Evolutionary conservation across 2,113 vertebrate species (phyloP), one percentile per base, ranked within the genome.

Genomic region (Empidonax traillii): DNA sequence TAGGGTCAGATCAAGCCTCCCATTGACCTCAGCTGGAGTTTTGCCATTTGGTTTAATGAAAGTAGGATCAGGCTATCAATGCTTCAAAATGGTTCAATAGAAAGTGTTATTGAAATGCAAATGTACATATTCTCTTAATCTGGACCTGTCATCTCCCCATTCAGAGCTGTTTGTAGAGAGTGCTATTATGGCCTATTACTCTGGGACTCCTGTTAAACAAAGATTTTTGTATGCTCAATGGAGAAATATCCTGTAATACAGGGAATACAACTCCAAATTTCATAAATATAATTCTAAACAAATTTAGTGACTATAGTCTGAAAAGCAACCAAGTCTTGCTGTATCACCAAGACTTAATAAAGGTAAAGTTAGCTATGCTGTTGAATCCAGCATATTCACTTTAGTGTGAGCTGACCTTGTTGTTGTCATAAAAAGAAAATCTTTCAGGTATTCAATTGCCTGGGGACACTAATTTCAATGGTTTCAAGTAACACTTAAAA

Each of bases 101-200:
- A 62, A 52, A 89, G 59, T 15, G 35, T 49, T 35, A 90, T 92
- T 97, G 92, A 95, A 93, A 96, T 96, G 96, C 85, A 95, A 97
- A 97, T 95, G 33, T 33, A 6, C 2, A 1, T 21, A 30, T 77
- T 94, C 90, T 88, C 75, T 84, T 92, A 92, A 97, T 96, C 94
- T 88, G 47, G 71, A 78, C n/a, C 93, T 95, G 92, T 73, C 44
- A 96, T 96, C 94, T 94, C 61, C 19, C 44, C 65, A 67, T 90
- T 96, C 76, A 89, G 23, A 56, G 18, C 31, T 88, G 44, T 83
- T 83, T 91, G 63, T 56, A 80, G 83, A 83, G 47, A 44, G 62
- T 71, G 49, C 78, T 78, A 37, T 75, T 81, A 55, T n/a, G 55
- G 44, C 31, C 16, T 93, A 12, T 51, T 89, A 47, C 61, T 82